A percentile compares a stretch with the other conserved stretches of the same genome.
Evolutionary conservation across 2,797 vertebrate species (phyloP).

Genomic region (Natrix natrix): DNA sequence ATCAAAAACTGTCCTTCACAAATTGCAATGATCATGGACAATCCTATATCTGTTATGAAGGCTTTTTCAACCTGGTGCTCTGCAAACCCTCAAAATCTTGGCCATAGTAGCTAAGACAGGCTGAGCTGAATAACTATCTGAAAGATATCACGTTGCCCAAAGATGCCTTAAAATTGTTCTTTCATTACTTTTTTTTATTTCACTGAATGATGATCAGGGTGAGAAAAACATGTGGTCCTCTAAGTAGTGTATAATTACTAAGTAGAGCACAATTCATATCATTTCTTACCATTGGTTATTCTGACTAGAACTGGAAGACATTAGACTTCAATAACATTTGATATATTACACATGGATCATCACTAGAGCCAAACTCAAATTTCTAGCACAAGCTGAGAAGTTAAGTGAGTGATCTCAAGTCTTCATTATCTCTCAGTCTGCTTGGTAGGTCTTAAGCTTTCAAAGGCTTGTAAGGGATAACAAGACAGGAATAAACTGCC

Average conservation of each 20-base stretch:
- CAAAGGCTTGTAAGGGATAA: background rate
- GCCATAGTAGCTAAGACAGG: background rate
- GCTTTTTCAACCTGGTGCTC: background rate
- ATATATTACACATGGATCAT: background rate
- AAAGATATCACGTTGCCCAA: background rate
- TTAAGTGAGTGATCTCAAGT: background rate
- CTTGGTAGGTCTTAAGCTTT: background rate
- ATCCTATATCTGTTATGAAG: background rate
- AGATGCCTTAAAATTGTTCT: background rate
- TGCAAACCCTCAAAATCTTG: background rate
- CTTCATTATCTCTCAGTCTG: background rate
- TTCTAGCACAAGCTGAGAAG: background rate
- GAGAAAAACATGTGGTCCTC: background rate
- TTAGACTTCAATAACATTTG: background rate
- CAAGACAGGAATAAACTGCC: background rate
- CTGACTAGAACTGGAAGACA: background rate
- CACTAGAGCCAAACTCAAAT: background rate
- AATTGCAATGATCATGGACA: background rate
- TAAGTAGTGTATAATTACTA: background rate
- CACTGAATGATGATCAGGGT: background rate
- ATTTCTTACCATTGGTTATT: background rate
- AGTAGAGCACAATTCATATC: background rate
- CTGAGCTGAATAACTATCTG: background rate
- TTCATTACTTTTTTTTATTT: background rate
- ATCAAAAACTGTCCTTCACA: background rate